Base-by-base conservation (phyloP, 2,797 vertebrate species). In the Enteromius paludinosus region DNA sequence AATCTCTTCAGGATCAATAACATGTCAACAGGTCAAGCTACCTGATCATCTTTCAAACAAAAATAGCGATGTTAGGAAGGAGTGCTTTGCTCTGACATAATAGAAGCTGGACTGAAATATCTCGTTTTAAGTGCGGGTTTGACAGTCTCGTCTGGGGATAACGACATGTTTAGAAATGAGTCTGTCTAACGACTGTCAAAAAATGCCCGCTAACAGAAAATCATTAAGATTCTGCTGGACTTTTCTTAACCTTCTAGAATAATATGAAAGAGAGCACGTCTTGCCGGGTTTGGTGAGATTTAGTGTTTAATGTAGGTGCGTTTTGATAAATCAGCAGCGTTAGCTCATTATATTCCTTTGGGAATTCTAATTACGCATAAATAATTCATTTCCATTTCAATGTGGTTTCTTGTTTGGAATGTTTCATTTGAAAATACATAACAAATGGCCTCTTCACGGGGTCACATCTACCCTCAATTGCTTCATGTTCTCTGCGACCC, bases 401-500 rank as follows among this genome's bases (percentile, higher is more conserved):
- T 56, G 10, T 49, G 66, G 59, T 68, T 78, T 49, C 14, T 59
- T 72, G 23, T 77, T 85, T 49, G 10, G 69, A 72, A 74, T 23
- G 28, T 76, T 84, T 87, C 38, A 73, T 80, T 72, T 84, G 30
- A 35, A 56, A n/a, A 70, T 14, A 73, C 72, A 78, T 41, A 82
- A 30, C 35, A 64, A 65, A 74, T 82, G 18, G 15, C 12, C 14
- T 23, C 47, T 79, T 65, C 47, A 28, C 62, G n/a, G 68, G 41
- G 65, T 72, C 70, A 78, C 62, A 80, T 85, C 77, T 54, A 41
- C 80, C 38, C 76, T 86, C 54, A 81, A 61, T 84, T 49, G 30
- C 49, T 47, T 81, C 56, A 79, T 87, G 69, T 72, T 70, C 66
- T 82, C 70, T 81, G 75, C 84, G 82, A 75, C 66, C 73, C 56